These are phyloP conservation scores for Rhizoglyphus robini DNA, from an alignment of 1,140 invertebrate species.

Conservation along the genomic window DNA sequence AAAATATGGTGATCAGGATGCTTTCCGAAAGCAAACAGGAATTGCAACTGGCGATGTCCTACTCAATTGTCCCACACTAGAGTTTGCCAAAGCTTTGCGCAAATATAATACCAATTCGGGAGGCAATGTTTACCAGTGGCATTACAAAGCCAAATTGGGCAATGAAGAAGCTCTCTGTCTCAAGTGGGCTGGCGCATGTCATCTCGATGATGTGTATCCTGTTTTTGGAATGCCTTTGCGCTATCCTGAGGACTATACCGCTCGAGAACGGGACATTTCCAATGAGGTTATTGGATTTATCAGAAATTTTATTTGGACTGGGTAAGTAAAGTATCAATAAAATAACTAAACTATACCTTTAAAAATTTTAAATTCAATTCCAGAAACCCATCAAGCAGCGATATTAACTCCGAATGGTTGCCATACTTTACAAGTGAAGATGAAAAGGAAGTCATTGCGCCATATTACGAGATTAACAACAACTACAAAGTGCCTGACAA, in stretches of 20 bases:
- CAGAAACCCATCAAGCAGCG: neutral
- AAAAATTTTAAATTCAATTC: neutral
- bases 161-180: neutral
- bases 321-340: neutral
- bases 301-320: neutral
- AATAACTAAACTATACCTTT: too few species aligned
- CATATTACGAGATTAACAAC: constrained; percentile 9
- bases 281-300: too few species aligned
- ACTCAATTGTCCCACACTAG: constrained; percentile 67
- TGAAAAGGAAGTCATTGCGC: neutral
- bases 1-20: neutral
- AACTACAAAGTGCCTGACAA: neutral
- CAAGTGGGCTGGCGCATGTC: neutral
- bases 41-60: constrained; percentile 84
- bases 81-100: too few species aligned
- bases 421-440: too few species aligned
- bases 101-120: neutral
- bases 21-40: neutral
- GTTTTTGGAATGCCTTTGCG: too few species aligned
- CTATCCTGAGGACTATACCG: too few species aligned
- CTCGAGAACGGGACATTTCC: too few species aligned
- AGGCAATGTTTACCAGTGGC: neutral
- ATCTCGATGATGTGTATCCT: too few species aligned
- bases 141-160: too few species aligned
- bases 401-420: too few species aligned